Conservation (phyloP, 2,113 vertebrate species). For the Astatoreochromis straeleni region DNA sequence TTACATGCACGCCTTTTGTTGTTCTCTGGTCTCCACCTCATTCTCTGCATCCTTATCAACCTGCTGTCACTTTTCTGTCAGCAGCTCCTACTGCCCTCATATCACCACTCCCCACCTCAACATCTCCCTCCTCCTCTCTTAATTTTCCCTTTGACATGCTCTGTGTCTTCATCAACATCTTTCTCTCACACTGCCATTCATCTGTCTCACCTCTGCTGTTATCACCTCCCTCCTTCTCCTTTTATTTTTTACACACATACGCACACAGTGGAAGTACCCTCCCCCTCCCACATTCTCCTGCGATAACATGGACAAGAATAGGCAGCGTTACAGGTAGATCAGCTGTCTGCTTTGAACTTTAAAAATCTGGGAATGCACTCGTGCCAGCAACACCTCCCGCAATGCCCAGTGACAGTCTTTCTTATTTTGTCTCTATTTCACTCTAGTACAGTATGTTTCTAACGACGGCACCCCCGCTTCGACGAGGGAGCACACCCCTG, state of each 20-base stretch:
- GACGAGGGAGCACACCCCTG: slow-evolving; percentile 74
- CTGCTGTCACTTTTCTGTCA: neutral
- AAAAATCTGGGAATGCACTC: neutral
- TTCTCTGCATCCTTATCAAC: neutral
- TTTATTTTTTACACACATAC: neutral
- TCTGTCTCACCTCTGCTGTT: slow-evolving; percentile 27
- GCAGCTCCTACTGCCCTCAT: neutral
- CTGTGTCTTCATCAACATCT: slow-evolving; percentile 19
- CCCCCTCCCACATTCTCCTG: neutral
- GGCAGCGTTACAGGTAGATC: neutral
- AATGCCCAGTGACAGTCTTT: neutral
- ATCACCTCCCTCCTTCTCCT: neutral
- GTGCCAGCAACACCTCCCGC: neutral
- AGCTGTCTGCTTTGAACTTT: neutral
- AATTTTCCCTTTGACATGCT: neutral
- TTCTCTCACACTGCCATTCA: neutral
- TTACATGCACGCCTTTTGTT: neutral
- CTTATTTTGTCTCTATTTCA: neutral
- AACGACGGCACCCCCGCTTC: slow-evolving; percentile 66
- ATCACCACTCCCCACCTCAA: neutral
- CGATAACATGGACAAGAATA: slow-evolving; percentile 7
- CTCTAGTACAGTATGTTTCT: slow-evolving; percentile 74
- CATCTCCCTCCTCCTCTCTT: neutral
- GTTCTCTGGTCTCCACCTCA: neutral
- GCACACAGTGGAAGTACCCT: neutral